Evolutionary conservation across 2,113 vertebrate genomes (phyloP).

Genomic region (Odontesthes bonariensis): DNA sequence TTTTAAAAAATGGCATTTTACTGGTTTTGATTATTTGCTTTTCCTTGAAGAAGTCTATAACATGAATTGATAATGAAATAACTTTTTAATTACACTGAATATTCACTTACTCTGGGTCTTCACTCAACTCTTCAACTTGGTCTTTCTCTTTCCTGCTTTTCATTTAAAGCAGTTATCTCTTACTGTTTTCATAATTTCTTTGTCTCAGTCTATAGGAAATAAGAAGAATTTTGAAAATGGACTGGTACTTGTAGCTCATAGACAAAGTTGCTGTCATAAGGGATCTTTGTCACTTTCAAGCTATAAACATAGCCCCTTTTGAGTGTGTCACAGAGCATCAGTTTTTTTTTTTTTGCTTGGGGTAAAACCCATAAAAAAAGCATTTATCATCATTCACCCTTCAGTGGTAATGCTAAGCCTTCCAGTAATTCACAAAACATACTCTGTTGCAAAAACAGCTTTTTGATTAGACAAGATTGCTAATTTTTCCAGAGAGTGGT

Average conservation of each 20-base stretch:
- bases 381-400: not conserved
- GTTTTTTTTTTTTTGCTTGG: not conserved
- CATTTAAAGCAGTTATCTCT: too few species aligned
- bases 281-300: too few species aligned
- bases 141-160: too few species aligned
- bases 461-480: not conserved
- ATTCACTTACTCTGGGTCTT: not conserved
- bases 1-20: slow-evolving; percentile 18
- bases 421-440: not conserved
- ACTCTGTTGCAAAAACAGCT: not conserved
- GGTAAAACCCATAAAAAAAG: not conserved
- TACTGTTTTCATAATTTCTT: not conserved
- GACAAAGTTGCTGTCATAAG: not conserved
- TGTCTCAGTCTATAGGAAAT: not conserved
- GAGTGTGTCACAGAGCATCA: not conserved
- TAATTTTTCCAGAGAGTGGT: not conserved
- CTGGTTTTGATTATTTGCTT: slow-evolving; percentile 15
- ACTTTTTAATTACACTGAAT: slow-evolving; percentile 12
- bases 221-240: not conserved
- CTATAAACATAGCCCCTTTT: not conserved
- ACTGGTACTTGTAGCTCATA: too few species aligned
- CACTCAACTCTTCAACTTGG: not conserved
- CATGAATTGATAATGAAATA: slow-evolving; percentile 18
- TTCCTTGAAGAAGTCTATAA: slow-evolving; percentile 8
- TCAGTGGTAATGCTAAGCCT: not conserved